Percentiles rank a stretch among this genome's conserved stretches.
Conservation (phyloP, 2,797 vertebrate genomes). For the Xenops minutus region DNA sequence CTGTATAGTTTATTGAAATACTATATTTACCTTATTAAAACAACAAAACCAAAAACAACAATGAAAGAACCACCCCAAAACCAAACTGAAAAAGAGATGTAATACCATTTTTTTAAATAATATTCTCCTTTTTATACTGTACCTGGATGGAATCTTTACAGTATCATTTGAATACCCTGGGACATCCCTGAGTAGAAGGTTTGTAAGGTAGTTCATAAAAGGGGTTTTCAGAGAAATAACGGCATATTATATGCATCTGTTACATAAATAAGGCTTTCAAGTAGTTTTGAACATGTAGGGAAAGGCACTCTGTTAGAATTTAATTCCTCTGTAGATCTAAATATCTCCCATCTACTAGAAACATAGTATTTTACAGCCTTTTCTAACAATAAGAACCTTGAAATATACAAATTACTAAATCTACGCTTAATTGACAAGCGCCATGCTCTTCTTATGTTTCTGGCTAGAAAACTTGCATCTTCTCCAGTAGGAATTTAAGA, state of each 20-base stretch:
- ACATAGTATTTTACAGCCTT: background rate
- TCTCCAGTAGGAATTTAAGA: background rate
- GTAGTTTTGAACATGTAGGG: background rate
- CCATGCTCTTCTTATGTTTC: background rate
- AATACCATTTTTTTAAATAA: background rate
- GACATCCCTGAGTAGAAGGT: background rate
- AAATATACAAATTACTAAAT: background rate
- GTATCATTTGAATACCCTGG: background rate
- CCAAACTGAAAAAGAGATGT: background rate
- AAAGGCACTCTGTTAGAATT: background rate
- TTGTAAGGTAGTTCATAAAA: background rate
- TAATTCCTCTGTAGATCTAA: background rate
- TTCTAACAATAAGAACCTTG: background rate
- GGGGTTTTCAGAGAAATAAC: background rate
- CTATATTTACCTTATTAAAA: background rate
- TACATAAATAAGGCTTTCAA: background rate
- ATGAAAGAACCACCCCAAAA: background rate
- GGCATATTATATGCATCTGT: background rate
- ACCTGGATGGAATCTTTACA: background rate
- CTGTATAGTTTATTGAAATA: background rate
- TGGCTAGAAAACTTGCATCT: background rate
- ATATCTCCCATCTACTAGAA: background rate
- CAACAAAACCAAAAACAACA: background rate
- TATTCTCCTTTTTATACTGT: background rate
- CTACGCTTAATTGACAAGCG: background rate